Base-by-base conservation (phyloP, 2,888 invertebrate species). In the Danaus chrysippus region DNA sequence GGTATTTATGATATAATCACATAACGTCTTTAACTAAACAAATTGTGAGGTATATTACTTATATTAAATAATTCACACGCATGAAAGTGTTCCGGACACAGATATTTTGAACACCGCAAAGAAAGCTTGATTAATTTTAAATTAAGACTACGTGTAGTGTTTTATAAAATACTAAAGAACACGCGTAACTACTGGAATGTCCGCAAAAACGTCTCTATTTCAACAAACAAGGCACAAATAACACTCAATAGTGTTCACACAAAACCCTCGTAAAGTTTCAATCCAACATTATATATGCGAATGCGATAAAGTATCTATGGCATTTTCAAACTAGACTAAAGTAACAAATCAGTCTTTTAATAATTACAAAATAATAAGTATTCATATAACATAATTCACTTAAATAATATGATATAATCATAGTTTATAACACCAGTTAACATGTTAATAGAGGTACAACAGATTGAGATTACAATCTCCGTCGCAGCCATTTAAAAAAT, bases 401-500 rank as follows among this genome's bases (percentile, higher is more conserved):
- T 82, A 79, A 73, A 73, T 61, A 66, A 63, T 71, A 67, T 60
- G 58, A 64, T 66, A 64, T 56, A 67, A 63, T 67, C 69, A 70
- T 66, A 67, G 65, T 68, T 65, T 66, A 68, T 63, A n/a, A 66
- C 61, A 71, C 59, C 63, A 68, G 60, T 71, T 68, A 71, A 71
- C 70, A 71, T 56, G 43, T 64, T 64, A 61, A 49, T 63, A 64
- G 62, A 64, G 19, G 46, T 67, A 65, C 52, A 64, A 69, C 58
- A 66, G 62, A 68, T 67, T 42, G 63, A n/a, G n/a, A n/a, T n/a
- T n/a, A n/a, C n/a, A 90, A 76, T 94, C 94, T 68, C 87, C 93
- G 81, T 94, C 94, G 76, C 93, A 94, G 67, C 93, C 93, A 69
- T 92, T 92, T 41, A 95, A 82, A 56, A 94, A 91, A 83, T 94